These are phyloP conservation scores for Euglossa dilemma DNA, from an alignment of 1,140 invertebrate genomes.

Conservation along the genomic window DNA sequence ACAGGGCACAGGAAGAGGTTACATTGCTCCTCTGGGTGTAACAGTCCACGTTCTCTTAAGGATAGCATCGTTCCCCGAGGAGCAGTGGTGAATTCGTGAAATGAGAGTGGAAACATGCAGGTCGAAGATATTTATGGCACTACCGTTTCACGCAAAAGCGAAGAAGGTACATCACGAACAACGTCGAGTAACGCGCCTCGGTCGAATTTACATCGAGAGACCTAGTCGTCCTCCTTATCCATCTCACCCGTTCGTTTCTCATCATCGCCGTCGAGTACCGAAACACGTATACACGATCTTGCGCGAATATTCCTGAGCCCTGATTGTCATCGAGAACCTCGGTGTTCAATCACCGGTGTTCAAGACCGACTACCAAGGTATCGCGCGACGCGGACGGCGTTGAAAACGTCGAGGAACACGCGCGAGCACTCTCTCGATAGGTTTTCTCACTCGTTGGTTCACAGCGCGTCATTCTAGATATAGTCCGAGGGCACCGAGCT, in stretches of 20 bases:
- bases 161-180: not conserved
- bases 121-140: constrained; percentile 34
- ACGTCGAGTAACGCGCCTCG: no score
- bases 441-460: not conserved
- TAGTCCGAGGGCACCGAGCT: constrained; percentile 86
- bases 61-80: not conserved
- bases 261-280: no score
- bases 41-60: not conserved
- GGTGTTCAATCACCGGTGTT: not conserved
- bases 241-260: not conserved
- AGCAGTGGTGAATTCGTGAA: no score
- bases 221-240: not conserved
- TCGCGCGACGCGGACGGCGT: no score
- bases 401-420: no score
- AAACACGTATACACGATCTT: not conserved
- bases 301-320: constrained; percentile 12
- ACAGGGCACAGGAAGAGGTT: not conserved
- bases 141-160: not conserved
- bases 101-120: no score
- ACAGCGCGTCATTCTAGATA: constrained; percentile 77
- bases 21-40: not conserved
- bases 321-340: not conserved
- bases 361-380: no score
- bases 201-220: no score
- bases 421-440: no score